Conservation (phyloP, 92 coral and sea anemone genomes). For the Hydrozoanthus gracilis region DNA sequence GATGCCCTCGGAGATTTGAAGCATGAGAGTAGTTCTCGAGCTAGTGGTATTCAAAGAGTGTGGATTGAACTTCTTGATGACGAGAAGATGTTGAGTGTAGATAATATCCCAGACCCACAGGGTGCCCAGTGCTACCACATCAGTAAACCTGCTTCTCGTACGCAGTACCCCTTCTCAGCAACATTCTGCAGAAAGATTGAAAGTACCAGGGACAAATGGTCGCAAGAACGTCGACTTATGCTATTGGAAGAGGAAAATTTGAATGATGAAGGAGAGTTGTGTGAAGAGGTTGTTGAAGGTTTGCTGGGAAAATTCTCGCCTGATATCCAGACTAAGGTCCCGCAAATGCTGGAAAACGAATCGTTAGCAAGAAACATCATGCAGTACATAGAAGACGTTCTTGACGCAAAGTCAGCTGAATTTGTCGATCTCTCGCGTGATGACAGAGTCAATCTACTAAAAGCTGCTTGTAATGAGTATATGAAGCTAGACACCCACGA, state of each 20-base stretch:
- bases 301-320: background rate
- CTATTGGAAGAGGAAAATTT: conserved; percentile 15
- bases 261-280: conserved; percentile 18
- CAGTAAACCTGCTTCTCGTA: conserved; percentile 25
- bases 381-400: conserved; percentile 55
- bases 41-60: background rate
- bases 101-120: conserved; percentile 62
- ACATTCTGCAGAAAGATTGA: conserved; percentile 44
- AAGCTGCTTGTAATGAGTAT: conserved; percentile 61
- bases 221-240: conserved; percentile 23
- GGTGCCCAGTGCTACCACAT: conserved; percentile 62
- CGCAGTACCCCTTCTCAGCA: conserved; percentile 38
- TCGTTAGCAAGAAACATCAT: conserved; percentile 47
- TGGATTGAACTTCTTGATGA: conserved; percentile 46
- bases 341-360: conserved; percentile 33
- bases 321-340: background rate
- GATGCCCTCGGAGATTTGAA: background rate
- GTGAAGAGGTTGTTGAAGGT: background rate
- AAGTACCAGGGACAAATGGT: conserved; percentile 35
- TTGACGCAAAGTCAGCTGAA: conserved; percentile 53
- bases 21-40: background rate
- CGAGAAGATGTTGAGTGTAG: conserved; percentile 50
- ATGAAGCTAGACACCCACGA: conserved; percentile 24
- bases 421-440: conserved; percentile 42
- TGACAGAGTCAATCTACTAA: conserved; percentile 47